Percentiles rank a stretch among this genome's conserved stretches.
Conservation (phyloP, 2,888 invertebrate genomes). For the Idaea aversata region DNA sequence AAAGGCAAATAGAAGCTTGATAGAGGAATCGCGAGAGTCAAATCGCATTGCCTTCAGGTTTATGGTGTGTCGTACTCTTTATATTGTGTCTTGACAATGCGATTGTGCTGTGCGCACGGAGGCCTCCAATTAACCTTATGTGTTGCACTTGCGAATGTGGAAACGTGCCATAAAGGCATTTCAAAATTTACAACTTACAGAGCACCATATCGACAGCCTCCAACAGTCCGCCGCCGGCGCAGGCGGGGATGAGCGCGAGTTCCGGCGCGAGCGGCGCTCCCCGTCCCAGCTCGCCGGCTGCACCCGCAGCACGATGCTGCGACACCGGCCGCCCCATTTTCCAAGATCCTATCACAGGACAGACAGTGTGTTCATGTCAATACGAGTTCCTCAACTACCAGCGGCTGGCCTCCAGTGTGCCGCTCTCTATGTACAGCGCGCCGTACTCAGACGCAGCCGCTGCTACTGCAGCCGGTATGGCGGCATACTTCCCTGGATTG, state of each 20-base stretch:
- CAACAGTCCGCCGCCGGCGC: slow-evolving; percentile 84
- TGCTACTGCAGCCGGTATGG: slow-evolving; percentile 87
- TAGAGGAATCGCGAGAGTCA: neutral
- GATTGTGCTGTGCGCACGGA: slow-evolving; percentile 65
- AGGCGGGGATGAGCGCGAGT: slow-evolving; percentile 80
- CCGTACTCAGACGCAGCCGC: slow-evolving; percentile 87
- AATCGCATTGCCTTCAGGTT: neutral
- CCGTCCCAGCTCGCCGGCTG: slow-evolving; percentile 74
- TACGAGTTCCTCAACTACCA: slow-evolving; percentile 93
- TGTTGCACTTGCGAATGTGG: slow-evolving; percentile 69
- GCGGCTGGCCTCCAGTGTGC: slow-evolving; percentile 87
- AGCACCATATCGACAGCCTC: slow-evolving; percentile 86
- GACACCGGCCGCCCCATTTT: slow-evolving; percentile 95
- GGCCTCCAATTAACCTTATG: slow-evolving; percentile 55
- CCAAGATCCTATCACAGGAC: slow-evolving; percentile 93
- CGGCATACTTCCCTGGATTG: slow-evolving; percentile 91
- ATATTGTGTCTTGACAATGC: slow-evolving; percentile 41
- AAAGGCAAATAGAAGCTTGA: slow-evolving; percentile 11
- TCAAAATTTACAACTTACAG: slow-evolving; percentile 80
- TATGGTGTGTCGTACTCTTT: neutral
- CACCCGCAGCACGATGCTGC: slow-evolving; percentile 87
- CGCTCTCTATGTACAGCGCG: slow-evolving; percentile 89
- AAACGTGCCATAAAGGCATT: slow-evolving; percentile 79
- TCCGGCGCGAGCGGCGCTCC: slow-evolving; percentile 75
- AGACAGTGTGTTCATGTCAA: slow-evolving; percentile 94